phyloP scores from a whole-genome alignment of 2,113 vertebrate genomes.

The Osmerus mordax region DNA sequence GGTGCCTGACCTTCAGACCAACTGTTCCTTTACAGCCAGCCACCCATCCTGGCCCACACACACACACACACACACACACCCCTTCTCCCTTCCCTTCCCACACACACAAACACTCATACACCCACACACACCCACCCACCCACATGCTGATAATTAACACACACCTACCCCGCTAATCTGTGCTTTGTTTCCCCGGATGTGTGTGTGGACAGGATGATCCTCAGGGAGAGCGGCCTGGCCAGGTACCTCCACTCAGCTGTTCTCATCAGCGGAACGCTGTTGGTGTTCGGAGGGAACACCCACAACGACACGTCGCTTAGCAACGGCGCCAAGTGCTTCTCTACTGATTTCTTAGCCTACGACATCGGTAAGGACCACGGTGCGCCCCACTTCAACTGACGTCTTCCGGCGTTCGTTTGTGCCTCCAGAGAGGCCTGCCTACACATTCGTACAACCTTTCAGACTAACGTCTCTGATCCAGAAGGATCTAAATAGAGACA shows the following conservation, averaged over 20 bases:
- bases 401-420: too few relatives aligned
- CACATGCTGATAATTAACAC: neutral
- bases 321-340: constrained; percentile 90
- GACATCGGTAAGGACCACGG: constrained; percentile 77
- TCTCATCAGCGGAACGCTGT: constrained; percentile 81
- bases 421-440: too few relatives aligned
- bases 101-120: neutral
- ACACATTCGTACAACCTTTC: too few relatives aligned
- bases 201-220: constrained; percentile 75
- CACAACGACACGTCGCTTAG: constrained; percentile 94
- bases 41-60: neutral
- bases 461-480: too few relatives aligned
- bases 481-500: neutral
- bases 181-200: neutral
- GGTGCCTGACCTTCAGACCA: constrained; percentile 45
- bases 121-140: neutral
- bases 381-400: too few relatives aligned
- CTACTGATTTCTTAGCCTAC: constrained; percentile 87
- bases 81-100: neutral
- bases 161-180: neutral
- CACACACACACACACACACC: neutral
- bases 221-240: constrained; percentile 81
- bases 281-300: constrained; percentile 91
- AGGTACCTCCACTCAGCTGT: constrained; percentile 87
- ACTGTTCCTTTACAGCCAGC: constrained; percentile 33